Base-by-base conservation (phyloP, 2,797 vertebrate species). In the Argentina silus region DNA sequence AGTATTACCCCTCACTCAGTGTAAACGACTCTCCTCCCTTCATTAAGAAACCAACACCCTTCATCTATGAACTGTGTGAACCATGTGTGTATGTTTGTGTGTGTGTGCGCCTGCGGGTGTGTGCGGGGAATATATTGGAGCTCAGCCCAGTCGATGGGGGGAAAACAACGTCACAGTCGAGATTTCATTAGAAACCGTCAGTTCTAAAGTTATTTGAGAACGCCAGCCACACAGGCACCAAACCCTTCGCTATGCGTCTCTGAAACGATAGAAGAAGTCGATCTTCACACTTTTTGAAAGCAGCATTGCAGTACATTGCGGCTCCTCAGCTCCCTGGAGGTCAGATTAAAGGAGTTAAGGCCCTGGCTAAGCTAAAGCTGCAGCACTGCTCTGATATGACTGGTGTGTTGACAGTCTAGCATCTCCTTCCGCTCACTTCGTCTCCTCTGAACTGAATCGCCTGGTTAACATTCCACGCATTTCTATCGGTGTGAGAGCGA, bases 261-360 rank as follows among this genome's bases (percentile, higher is more conserved):
- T 36, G n/a, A n/a, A n/a, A n/a, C n/a, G n/a, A n/a, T n/a, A n/a
- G n/a, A n/a, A n/a, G n/a, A n/a, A n/a, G n/a, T n/a, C n/a, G 70
- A 73, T 76, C 69, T 79, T 75, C 72, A 78, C 78, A 76, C 74
- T 80, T 83, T 81, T 77, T 69, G 74, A 83, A 84, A 81, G 53
- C 69, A 51, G 47, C 70, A 75, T 48, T 36, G 63, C 45, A 68
- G 79, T 17, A 70, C 76, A 85, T 27, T 44, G 69, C 48, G 14
- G 42, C 72, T 72, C 42, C 47, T 72, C 48, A 15, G 42, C 72
- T 72, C 74, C 76, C 66, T 11, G 15, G 85, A 82, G 83, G 79
- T 74, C 21, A 64, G 59, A 72, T 44, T 65, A 50, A 57, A 83
- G 65, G 19, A 60, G 57, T 23, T 27, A 53, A 10, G 51, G 51